Conservation (phyloP, 2,797 vertebrate species). For the Staurois parvus region DNA sequence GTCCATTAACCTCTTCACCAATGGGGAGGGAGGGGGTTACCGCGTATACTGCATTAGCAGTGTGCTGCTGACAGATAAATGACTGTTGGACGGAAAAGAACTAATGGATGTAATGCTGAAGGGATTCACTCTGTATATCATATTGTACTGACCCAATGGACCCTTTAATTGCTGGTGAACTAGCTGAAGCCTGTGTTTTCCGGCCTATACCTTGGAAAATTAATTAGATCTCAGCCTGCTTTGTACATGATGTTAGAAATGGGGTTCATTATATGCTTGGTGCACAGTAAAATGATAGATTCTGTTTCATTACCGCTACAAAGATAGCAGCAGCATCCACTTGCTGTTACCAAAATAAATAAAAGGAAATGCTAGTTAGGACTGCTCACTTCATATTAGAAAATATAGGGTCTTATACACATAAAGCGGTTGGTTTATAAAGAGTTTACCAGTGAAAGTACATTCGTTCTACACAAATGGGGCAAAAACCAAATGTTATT, state of each 20-base stretch:
- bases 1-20: slow-evolving; percentile 57
- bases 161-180: slow-evolving; percentile 42
- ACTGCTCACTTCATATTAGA: background rate
- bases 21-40: slow-evolving; percentile 15
- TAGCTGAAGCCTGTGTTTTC: background rate
- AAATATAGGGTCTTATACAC: no score
- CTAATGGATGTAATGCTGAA: slow-evolving; percentile 13
- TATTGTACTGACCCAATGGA: slow-evolving; percentile 36
- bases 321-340: background rate
- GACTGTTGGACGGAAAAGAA: slow-evolving; percentile 10
- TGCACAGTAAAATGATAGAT: background rate
- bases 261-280: background rate
- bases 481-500: no score
- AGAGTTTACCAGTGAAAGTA: no score
- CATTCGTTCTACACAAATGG: no score
- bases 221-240: slow-evolving; percentile 1
- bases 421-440: no score
- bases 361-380: background rate
- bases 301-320: background rate
- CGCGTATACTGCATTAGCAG: slow-evolving; percentile 38
- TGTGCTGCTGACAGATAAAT: slow-evolving; percentile 49
- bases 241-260: background rate
- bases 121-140: slow-evolving; percentile 38
- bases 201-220: background rate
- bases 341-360: background rate